Base-by-base conservation (phyloP, 2,888 invertebrate species). In the Leptinotarsa haldemani region DNA sequence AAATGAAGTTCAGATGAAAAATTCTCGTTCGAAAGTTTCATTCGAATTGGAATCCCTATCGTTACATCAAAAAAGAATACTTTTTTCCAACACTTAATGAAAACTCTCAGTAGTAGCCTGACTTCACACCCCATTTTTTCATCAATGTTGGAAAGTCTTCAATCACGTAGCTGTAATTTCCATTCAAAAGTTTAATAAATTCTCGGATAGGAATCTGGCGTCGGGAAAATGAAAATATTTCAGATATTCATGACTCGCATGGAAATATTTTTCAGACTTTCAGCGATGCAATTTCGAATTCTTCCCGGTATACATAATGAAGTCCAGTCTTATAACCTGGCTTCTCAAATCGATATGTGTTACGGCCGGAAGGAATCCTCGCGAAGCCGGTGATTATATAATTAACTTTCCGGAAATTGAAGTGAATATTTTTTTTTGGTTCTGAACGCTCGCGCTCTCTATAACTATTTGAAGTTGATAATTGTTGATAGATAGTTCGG, bases 381-480 rank as follows among this genome's bases (percentile, higher is more conserved):
- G 15, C 15, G 13, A 22, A 16, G 15, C 56, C 56, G 56, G 56
- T 56, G 22, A 56, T 56, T 56, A 22, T 52, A 52, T 56, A 56
- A 56, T 22, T 56, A 56, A 56, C 22, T 56, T 56, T 13, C 25
- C 20, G 53, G 53, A 56, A 56, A 56, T 18, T 56, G 20, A 56
- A 18, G 9, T 18, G 22, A 12, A 56, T 12, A 15, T 56, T 22
- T 22, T 20, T 20, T 22, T 22, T 20, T 20, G 15, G 13, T 22
- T 4, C 12, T 7, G 30, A 7, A 30, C 30, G 7, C 7, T 30
- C 9, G 7, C 7, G 7, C 9, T 40, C 9, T 40, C 40, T 40
- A 40, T 9, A 40, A 40, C 9, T 2, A 40, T 40, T 40, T 1
- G 9, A 40, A 9, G 2, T 7, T 40, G 2, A 40, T 40, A 40